These are phyloP conservation scores for Hyppa rectilinea DNA, from an alignment of 2,888 invertebrate genomes.

Conservation along the genomic window DNA sequence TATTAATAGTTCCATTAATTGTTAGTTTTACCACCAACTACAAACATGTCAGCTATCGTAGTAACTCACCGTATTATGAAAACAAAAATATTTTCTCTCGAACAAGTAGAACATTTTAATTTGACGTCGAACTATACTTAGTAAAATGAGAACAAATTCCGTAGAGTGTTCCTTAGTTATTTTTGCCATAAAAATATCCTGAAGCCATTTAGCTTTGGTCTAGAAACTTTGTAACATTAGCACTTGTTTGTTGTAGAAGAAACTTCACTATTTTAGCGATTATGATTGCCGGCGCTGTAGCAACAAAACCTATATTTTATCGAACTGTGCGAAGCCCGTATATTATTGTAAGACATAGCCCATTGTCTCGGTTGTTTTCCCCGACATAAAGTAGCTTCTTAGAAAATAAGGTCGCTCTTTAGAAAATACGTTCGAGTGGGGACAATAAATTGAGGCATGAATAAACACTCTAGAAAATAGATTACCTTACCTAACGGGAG, in stretches of 20 bases:
- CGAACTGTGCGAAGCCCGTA: slow-evolving; percentile 68
- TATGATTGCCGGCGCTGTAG: slow-evolving; percentile 52
- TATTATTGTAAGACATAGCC: slow-evolving; percentile 73
- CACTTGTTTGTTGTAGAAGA: slow-evolving; percentile 49
- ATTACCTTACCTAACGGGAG: slow-evolving; percentile 70
- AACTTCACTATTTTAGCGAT: slow-evolving; percentile 51
- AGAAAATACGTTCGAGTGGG: slow-evolving; percentile 79
- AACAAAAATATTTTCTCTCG: slow-evolving; percentile 19
- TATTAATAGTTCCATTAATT: neutral
- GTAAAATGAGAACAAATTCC: slow-evolving; percentile 13
- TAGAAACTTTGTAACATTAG: slow-evolving; percentile 50
- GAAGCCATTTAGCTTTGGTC: slow-evolving; percentile 36
- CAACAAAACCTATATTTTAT: slow-evolving; percentile 66
- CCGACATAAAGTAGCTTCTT: slow-evolving; percentile 76
- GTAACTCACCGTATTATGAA: neutral
- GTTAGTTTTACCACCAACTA: slow-evolving; percentile 23
- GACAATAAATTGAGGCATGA: slow-evolving; percentile 81
- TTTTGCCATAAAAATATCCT: slow-evolving; percentile 34
- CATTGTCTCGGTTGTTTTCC: slow-evolving; percentile 73
- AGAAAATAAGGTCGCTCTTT: slow-evolving; percentile 78
- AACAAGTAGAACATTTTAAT: slow-evolving; percentile 18
- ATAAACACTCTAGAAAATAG: slow-evolving; percentile 78
- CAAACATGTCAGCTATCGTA: neutral
- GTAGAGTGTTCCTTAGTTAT: slow-evolving; percentile 25
- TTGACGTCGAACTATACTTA: slow-evolving; percentile 18